A percentile compares a stretch with the other conserved stretches of the same genome.
phyloP scores from a whole-genome alignment of 2,888 invertebrate species.

The Elgonia sp. region DNA sequence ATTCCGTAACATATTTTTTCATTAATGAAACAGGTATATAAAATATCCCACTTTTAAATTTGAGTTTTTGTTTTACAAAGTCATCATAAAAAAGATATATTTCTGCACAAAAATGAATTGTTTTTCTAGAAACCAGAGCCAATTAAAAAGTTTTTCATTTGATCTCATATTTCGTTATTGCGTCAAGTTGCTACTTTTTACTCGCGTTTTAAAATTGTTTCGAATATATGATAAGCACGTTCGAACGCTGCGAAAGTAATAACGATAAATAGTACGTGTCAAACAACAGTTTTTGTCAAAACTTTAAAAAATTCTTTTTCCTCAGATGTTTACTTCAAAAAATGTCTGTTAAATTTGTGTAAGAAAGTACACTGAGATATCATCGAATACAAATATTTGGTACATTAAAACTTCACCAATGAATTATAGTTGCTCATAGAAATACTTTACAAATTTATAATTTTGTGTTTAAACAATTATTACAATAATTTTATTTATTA shows the following conservation, averaged over 20 bases:
- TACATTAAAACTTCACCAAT: constrained; percentile 7
- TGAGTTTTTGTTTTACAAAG: too few species aligned
- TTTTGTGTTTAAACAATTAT: too few species aligned
- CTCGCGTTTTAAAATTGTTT: constrained; percentile 21
- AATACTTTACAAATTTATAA: too few species aligned
- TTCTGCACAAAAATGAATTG: too few species aligned
- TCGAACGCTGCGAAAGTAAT: constrained; percentile 31
- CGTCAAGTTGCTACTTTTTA: not conserved
- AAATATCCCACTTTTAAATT: too few species aligned
- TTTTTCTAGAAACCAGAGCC: not conserved
- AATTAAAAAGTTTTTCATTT: not conserved
- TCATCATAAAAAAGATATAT: too few species aligned
- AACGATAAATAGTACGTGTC: constrained; percentile 47
- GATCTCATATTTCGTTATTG: constrained; percentile 9
- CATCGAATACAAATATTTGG: not conserved
- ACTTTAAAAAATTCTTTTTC: constrained; percentile 27
- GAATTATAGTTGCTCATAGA: too few species aligned
- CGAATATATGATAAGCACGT: constrained; percentile 45
- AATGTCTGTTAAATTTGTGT: not conserved
- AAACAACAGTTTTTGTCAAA: not conserved
- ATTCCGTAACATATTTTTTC: too few species aligned
- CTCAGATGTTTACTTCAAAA: constrained; percentile 7
- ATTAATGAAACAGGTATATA: too few species aligned
- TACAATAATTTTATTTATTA: too few species aligned
- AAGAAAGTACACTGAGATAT: not conserved